Percentiles rank a stretch among this genome's conserved stretches.
Evolutionary conservation across 2,113 vertebrate genomes (phyloP).

Genomic region (Notothenia coriiceps): DNA sequence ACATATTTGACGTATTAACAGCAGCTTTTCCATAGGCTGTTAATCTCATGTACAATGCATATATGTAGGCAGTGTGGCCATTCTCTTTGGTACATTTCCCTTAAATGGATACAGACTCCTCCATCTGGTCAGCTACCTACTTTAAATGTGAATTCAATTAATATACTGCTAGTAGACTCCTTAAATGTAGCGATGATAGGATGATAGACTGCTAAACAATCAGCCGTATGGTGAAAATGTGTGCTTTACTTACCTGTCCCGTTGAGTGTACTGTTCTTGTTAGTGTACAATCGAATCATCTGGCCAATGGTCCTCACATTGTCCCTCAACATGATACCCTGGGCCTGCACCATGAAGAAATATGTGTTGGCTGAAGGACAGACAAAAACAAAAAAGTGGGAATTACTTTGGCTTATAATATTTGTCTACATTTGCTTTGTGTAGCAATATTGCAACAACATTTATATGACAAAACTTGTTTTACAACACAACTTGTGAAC

Average conservation of each 20-base stretch:
- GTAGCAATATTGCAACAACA: neutral
- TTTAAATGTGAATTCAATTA: no score
- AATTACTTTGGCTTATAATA: neutral
- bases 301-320: constrained; percentile 96
- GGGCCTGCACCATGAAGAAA: constrained; percentile 98
- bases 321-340: constrained; percentile 96
- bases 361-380: constrained; percentile 91
- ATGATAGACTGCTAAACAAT: neutral
- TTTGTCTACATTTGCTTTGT: neutral
- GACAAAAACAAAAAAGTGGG: neutral
- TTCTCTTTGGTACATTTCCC: neutral
- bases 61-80: neutral
- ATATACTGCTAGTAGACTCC: neutral
- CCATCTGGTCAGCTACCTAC: neutral
- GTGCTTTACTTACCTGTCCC: constrained; percentile 89
- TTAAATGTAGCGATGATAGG: neutral
- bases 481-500: neutral
- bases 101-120: neutral
- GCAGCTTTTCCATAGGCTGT: no score
- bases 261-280: constrained; percentile 94
- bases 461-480: neutral
- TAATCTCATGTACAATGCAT: no score
- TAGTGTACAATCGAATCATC: constrained; percentile 95
- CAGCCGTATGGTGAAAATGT: neutral
- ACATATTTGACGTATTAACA: neutral